Evolutionary conservation across 2,113 vertebrate species (phyloP), one percentile per base, ranked within the genome.

Genomic region (Carettochelys insculpta): DNA sequence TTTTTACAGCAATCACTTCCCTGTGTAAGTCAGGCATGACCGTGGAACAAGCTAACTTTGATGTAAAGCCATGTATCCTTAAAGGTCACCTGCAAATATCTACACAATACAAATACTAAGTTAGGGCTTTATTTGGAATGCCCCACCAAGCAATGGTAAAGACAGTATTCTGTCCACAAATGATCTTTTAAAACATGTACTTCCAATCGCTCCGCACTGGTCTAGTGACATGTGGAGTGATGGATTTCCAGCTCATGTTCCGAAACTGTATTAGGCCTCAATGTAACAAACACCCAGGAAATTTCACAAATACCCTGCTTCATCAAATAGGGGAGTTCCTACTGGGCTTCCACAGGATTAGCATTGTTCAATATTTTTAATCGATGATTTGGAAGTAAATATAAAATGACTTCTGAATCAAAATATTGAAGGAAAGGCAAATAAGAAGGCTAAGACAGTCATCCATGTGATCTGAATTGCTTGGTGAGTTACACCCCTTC

Each of bases 161-260:
- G n/a, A 19, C 34, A 68, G 7, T n/a, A 54, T n/a, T 38, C n/a
- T n/a, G 24, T 52, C 7, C 19, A 8, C 25, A 5, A 7, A 24
- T 38, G 38, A 71, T 41, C 56, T 58, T 61, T 71, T 17, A 5
- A 71, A 41, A 3, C 1, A 3, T 7, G 58, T 34, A 31, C 51
- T 5, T 51, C 41, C 38, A 24, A 22, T 4, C 22, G 29, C 47
- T 27, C 16, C 5, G 3, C 38, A 71, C 22, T 41, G 38, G 4
- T n/a, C 47, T 34, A 1, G 0, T 51, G 11, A 5, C 13, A 3
- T 6, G 7, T 43, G 14, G 19, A n/a, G 22, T 0, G 0, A 75
- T 1, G 50, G 17, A 24, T 5, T 0, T 11, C 5, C 80, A 43
- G 58, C 1, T 5, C 19, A 41, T 51, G 61, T 6, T 5, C 4